Evolutionary conservation across 2,113 vertebrate species (phyloP).

Genomic region (Aramus guarauna): DNA sequence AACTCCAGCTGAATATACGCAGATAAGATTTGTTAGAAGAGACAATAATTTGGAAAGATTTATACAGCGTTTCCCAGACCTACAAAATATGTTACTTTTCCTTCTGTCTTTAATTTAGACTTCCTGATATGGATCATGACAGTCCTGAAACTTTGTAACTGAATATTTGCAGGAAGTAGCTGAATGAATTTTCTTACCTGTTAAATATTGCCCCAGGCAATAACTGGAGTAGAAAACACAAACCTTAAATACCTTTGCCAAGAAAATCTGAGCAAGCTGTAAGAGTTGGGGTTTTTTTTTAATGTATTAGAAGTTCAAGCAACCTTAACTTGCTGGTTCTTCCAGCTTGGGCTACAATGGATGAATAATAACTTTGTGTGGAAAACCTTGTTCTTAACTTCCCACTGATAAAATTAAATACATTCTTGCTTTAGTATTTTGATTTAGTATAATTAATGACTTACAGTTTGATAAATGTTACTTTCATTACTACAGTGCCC

Average conservation of each 20-base stretch:
- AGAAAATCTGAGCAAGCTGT: background rate
- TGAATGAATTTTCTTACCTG: background rate
- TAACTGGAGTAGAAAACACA: background rate
- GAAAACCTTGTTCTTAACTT: slow-evolving; percentile 41
- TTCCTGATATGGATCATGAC: background rate
- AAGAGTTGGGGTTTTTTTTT: background rate
- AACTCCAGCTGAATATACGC: background rate
- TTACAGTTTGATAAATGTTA: slow-evolving; percentile 15
- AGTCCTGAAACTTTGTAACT: background rate
- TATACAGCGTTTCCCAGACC: background rate
- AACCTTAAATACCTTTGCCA: slow-evolving; percentile 3
- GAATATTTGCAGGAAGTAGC: background rate
- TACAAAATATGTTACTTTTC: background rate
- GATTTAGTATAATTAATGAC: slow-evolving; percentile 36
- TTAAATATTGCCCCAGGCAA: background rate
- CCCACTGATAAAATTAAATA: slow-evolving; percentile 34
- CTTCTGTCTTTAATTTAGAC: background rate
- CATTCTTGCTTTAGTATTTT: slow-evolving; percentile 40
- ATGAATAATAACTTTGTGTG: slow-evolving; percentile 8
- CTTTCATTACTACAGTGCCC: slow-evolving; percentile 30
- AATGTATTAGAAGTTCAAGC: background rate
- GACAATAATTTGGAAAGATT: background rate
- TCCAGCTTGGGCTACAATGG: background rate
- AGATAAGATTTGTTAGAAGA: background rate
- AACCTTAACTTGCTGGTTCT: background rate